These are phyloP conservation scores for Myiozetetes cayanensis DNA, from an alignment of 2,113 vertebrate species.

Conservation along the genomic window DNA sequence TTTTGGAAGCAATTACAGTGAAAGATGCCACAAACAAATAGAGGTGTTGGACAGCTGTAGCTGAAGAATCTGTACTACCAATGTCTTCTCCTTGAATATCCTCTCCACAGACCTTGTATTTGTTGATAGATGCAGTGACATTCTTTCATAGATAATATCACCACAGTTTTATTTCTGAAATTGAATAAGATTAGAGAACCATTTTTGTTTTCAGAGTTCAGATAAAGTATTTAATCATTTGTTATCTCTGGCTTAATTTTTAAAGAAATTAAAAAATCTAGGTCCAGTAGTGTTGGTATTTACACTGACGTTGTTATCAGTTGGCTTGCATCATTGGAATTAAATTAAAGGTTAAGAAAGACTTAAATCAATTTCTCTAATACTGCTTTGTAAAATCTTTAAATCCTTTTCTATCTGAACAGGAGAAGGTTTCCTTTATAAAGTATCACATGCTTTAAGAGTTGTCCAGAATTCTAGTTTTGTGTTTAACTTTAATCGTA, in stretches of 20 bases:
- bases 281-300: background rate
- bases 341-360: background rate
- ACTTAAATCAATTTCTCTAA: background rate
- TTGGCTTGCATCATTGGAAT: background rate
- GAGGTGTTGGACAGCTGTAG: background rate
- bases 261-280: background rate
- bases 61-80: background rate
- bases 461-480: background rate
- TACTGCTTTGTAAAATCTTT: background rate
- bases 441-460: background rate
- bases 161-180: background rate
- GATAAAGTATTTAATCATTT: background rate
- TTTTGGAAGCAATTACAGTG: background rate
- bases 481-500: background rate
- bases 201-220: background rate
- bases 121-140: background rate
- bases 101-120: background rate
- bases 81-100: background rate
- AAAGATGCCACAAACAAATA: background rate
- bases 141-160: background rate
- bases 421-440: background rate
- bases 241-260: background rate
- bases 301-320: background rate
- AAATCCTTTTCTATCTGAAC: background rate
- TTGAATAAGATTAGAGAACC: background rate